A percentile compares a stretch with the other conserved stretches of the same genome.
phyloP scores from a whole-genome alignment of 2,113 vertebrate genomes.

The Pterocles burchelli region DNA sequence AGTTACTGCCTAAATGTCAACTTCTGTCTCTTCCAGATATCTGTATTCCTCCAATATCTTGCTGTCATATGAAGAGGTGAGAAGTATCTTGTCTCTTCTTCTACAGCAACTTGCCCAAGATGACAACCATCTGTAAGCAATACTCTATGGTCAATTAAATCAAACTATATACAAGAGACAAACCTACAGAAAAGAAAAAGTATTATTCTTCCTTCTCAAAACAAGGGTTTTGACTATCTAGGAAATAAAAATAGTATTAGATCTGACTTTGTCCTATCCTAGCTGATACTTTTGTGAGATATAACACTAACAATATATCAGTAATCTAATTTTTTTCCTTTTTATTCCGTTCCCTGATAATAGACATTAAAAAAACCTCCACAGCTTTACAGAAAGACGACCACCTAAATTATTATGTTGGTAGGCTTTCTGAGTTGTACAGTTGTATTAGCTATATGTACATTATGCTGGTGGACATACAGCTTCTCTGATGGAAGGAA shows the following conservation, averaged over 20 bases:
- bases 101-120: neutral
- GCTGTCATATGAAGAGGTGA: neutral
- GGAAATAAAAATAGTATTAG: neutral
- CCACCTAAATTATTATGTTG: neutral
- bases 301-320: neutral
- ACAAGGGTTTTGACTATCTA: neutral
- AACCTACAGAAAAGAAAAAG: neutral
- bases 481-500: neutral
- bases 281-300: neutral
- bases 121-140: neutral
- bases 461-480: neutral
- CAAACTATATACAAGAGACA: neutral
- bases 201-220: neutral
- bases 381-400: neutral
- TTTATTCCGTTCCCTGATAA: neutral
- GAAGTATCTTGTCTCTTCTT: neutral
- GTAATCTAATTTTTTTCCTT: rapidly evolving
- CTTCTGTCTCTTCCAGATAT: neutral
- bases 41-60: neutral
- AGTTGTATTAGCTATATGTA: neutral
- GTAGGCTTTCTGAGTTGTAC: neutral
- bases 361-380: neutral
- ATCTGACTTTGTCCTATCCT: neutral
- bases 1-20: neutral
- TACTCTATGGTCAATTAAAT: neutral